Evolutionary conservation across 2,888 invertebrate genomes (phyloP), one percentile per base, ranked within the genome.

Genomic region (Plebejus anna): DNA sequence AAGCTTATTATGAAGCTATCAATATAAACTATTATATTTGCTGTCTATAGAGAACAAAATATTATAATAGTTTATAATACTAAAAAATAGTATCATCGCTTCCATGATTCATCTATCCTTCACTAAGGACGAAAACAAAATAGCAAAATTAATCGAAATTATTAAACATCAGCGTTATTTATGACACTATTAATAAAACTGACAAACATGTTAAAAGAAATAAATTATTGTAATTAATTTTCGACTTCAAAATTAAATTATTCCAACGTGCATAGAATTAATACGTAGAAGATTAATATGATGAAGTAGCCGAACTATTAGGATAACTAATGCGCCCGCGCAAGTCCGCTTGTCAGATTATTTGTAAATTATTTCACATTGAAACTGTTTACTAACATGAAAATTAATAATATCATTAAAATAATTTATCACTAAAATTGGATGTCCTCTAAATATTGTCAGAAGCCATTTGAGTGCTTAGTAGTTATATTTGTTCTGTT

Each of bases 191-290:
- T 61, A 61, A 61, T 28, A 61, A 28, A 61, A 28, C 28, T 28
- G 61, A 61, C 28, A 61, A 61, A 61, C 61, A 61, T 32, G 28
- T 61, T 61, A 61, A 61, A 32, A 61, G n/a, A 59, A 59, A 59
- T 59, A 61, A 61, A 61, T 61, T 61, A 61, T 11, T 61, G 61
- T 28, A 61, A 28, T 61, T 28, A 61, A 61, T 61, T 61, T 61
- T 61, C 11, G 9, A 61, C 32, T 61, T 61, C 28, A 1, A 28
- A 61, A 61, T 61, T 9, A 61, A 61, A 61, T 61, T 11, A 61
- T 11, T 61, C 28, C 28, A 11, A 28, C 11, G 28, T 11, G 28
- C 3, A 61, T 11, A 9, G n/a, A 28, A 28, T 28, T 61, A 61
- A 61, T 61, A 28, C 28, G 28, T 11, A 11, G 28, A 61, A 28